A percentile compares a stretch with the other conserved stretches of the same genome.
phyloP scores from a whole-genome alignment of 2,797 vertebrate genomes.

The Sebastes hubbsi region DNA sequence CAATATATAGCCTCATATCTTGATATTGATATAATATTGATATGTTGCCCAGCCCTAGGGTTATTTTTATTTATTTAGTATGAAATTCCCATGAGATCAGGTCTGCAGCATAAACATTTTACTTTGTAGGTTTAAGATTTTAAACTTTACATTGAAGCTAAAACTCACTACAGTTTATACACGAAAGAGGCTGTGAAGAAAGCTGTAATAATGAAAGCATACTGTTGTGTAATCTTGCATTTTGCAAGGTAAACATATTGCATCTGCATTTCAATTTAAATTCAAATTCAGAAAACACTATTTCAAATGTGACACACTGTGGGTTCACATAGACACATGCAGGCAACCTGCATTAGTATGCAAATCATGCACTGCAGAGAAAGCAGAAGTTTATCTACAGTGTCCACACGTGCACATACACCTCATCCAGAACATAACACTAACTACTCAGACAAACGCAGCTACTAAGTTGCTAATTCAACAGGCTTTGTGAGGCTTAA shows the following conservation, averaged over 20 bases:
- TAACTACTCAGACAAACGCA: constrained; percentile 12
- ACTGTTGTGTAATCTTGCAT: neutral
- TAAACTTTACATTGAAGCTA: neutral
- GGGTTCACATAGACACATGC: neutral
- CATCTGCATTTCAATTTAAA: neutral
- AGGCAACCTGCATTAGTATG: neutral
- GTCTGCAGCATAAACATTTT: neutral
- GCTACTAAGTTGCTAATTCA: constrained; percentile 67
- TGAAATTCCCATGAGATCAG: neutral
- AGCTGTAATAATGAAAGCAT: neutral
- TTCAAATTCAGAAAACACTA: neutral
- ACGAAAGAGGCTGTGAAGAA: neutral
- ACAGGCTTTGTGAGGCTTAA: constrained; percentile 72
- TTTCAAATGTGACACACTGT: neutral
- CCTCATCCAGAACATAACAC: constrained; percentile 11
- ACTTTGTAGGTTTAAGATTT: neutral
- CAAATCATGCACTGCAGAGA: neutral
- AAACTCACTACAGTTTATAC: neutral
- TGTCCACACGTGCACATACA: neutral
- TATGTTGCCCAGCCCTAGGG: rapidly evolving
- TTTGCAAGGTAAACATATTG: neutral
- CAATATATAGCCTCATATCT: no score
- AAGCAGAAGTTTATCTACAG: neutral
- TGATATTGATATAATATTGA: no score
- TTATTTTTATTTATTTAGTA: no score